phyloP scores from a whole-genome alignment of 1,140 invertebrate genomes.

The Capitella teleta region DNA sequence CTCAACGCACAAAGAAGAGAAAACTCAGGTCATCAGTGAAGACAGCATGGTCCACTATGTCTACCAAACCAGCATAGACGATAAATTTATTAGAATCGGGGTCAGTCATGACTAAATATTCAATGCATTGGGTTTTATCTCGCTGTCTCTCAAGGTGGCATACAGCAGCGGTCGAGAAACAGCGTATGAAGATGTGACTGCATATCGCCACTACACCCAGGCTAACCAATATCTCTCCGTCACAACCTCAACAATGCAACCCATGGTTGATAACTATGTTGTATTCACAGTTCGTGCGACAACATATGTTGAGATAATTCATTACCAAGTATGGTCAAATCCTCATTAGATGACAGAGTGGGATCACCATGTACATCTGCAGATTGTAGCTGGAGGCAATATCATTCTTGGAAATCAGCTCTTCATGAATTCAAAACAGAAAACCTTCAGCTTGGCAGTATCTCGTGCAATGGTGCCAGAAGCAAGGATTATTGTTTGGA shows the following conservation, averaged over 20 bases:
- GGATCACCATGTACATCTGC: neutral
- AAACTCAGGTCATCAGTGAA: too few relatives aligned
- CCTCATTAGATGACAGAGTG: neutral
- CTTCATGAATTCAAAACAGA: slow-evolving; percentile 38
- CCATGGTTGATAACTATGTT: slow-evolving; percentile 84
- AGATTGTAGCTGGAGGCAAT: slow-evolving; percentile 17
- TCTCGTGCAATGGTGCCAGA: slow-evolving; percentile 90
- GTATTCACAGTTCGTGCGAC: slow-evolving; percentile 88
- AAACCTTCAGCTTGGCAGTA: slow-evolving; percentile 77
- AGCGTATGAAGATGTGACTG: slow-evolving; percentile 16
- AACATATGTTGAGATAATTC: slow-evolving; percentile 77
- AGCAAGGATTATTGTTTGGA: slow-evolving; percentile 77
- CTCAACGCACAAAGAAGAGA: too few relatives aligned
- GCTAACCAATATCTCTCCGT: slow-evolving; percentile 75
- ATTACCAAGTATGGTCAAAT: slow-evolving; percentile 58
- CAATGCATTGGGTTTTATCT: too few relatives aligned
- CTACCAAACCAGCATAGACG: too few relatives aligned
- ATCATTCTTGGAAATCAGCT: slow-evolving; percentile 36
- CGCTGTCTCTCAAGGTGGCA: too few relatives aligned
- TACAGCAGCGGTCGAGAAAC: too few relatives aligned
- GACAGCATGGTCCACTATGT: too few relatives aligned
- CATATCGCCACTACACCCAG: slow-evolving; percentile 54
- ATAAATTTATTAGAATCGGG: too few relatives aligned
- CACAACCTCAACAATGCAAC: slow-evolving; percentile 68
- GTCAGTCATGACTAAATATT: too few relatives aligned